Evolutionary conservation across 2,797 vertebrate genomes (phyloP).

Genomic region (Toxotes lorentzi): DNA sequence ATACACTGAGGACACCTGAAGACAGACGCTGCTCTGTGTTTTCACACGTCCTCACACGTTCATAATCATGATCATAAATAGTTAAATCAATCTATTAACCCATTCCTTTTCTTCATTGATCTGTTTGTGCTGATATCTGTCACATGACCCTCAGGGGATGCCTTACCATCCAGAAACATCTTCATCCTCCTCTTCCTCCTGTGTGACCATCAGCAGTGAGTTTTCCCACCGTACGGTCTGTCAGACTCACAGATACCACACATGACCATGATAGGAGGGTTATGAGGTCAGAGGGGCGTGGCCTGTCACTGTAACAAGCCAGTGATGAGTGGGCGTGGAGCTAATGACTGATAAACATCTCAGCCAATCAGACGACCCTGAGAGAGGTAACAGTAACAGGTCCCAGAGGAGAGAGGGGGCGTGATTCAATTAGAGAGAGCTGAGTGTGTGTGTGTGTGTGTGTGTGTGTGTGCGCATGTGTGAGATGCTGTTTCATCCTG

Average conservation of each 20-base stretch:
- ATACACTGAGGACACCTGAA: no score
- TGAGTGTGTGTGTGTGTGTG: conserved; percentile 11
- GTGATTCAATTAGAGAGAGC: conserved; percentile 54
- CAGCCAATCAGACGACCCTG: conserved; percentile 71
- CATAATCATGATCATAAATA: no score
- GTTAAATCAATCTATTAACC: no score
- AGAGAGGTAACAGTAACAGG: conserved; percentile 47
- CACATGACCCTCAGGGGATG: neutral
- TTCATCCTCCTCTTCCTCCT: neutral
- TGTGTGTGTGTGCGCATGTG: conserved; percentile 2
- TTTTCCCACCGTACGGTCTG: conserved; percentile 37
- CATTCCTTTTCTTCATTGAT: no score
- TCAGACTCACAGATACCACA: neutral
- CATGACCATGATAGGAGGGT: neutral
- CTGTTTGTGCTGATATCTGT: no score
- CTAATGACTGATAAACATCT: conserved; percentile 78
- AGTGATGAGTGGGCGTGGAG: conserved; percentile 62
- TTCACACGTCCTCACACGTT: no score
- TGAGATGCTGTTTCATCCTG: neutral
- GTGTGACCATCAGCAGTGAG: neutral
- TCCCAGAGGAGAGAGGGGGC: conserved; percentile 73
- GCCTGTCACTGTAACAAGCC: conserved; percentile 54
- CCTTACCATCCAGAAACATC: neutral
- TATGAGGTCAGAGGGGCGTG: conserved; percentile 31
- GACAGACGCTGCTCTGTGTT: no score